Evolutionary conservation across 2,797 vertebrate species (phyloP).

Genomic region (Zalophus californianus): DNA sequence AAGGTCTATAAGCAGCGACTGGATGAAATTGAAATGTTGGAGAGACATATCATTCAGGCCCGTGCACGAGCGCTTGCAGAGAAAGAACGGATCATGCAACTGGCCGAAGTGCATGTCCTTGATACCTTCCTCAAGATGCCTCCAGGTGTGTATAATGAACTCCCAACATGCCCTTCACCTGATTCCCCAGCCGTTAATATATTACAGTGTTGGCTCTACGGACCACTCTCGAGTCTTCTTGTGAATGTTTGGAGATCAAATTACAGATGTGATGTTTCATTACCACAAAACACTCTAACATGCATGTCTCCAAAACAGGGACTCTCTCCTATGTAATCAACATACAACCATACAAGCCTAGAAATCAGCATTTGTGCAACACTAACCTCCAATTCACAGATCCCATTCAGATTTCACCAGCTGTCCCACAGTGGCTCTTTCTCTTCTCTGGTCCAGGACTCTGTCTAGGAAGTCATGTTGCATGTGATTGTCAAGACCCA

Average conservation of each 20-base stretch:
- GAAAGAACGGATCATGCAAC: conserved; percentile 85
- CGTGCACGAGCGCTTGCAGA: conserved; percentile 86
- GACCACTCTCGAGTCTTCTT: neutral
- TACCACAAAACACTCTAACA: neutral
- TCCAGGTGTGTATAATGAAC: conserved; percentile 87
- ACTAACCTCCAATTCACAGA: neutral
- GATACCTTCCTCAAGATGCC: conserved; percentile 84
- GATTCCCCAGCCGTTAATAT: neutral
- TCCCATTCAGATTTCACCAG: neutral
- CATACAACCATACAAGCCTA: neutral
- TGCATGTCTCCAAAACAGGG: neutral
- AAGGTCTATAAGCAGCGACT: conserved; percentile 85
- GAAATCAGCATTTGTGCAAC: too few relatives aligned
- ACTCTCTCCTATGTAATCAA: neutral
- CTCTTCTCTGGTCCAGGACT: neutral
- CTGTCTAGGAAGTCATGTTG: neutral
- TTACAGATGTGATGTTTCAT: neutral
- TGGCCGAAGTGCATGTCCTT: conserved; percentile 78
- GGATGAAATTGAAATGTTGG: conserved; percentile 89
- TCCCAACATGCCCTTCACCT: neutral
- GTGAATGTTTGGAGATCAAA: neutral
- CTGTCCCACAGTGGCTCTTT: neutral
- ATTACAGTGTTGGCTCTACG: neutral
- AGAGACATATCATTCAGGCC: conserved; percentile 92
- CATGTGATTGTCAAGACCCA: neutral